Percentiles rank a stretch among this genome's conserved stretches.
Conservation (phyloP, 2,797 vertebrate species). For the Psittacula derbiana region DNA sequence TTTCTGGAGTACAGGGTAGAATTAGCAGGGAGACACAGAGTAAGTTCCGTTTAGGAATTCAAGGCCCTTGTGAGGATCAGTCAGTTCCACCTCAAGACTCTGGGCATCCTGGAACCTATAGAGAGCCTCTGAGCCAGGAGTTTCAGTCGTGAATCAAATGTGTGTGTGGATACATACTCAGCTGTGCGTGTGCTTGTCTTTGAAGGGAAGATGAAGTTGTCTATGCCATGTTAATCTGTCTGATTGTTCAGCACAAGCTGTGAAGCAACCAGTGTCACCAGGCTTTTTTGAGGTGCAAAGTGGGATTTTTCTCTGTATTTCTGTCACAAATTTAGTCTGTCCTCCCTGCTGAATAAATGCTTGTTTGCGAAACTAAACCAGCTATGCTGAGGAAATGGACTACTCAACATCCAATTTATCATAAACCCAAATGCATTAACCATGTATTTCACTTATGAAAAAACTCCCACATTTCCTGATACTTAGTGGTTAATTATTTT, state of each 20-base stretch:
- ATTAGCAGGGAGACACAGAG: not conserved
- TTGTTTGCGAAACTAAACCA: not conserved
- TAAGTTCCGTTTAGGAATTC: rapidly evolving
- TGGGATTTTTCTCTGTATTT: not conserved
- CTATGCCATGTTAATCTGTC: rapidly evolving
- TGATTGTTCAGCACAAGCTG: not conserved
- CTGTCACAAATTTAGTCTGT: not conserved
- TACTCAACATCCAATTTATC: not conserved
- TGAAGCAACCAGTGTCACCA: not conserved
- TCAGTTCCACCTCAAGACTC: not conserved
- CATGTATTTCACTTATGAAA: rapidly evolving
- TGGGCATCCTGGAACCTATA: not conserved
- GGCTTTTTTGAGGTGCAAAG: not conserved
- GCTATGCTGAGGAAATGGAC: not conserved
- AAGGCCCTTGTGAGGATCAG: not conserved
- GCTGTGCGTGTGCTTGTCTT: not conserved
- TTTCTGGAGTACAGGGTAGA: not conserved
- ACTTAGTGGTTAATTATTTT: not conserved
- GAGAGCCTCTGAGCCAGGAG: not conserved
- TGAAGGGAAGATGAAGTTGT: not conserved
- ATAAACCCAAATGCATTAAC: not conserved
- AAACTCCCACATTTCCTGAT: not conserved
- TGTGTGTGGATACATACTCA: not conserved
- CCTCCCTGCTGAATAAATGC: not conserved
- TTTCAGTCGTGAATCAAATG: rapidly evolving